Conservation (phyloP, 1,140 invertebrate species). For the Conopomorpha cramerella region DNA sequence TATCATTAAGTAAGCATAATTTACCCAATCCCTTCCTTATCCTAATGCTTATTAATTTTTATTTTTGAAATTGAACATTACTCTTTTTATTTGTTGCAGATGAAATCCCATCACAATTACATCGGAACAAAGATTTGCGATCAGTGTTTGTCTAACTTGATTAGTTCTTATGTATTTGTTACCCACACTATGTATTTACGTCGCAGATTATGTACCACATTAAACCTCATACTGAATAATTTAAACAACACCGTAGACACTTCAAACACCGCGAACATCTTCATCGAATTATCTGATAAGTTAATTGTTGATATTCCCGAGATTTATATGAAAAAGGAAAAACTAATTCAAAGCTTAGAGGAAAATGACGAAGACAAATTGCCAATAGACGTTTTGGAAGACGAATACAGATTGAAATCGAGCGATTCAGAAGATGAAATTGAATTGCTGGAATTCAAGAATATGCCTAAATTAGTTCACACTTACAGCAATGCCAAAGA, state of each 20-base stretch:
- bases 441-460: too few species aligned
- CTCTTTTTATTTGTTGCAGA: slow-evolving; percentile 43
- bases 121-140: slow-evolving; percentile 42
- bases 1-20: too few species aligned
- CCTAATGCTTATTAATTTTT: slow-evolving; percentile 22
- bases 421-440: slow-evolving; percentile 13
- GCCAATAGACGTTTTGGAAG: slow-evolving; percentile 39
- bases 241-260: slow-evolving; percentile 16
- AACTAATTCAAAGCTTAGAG: slow-evolving; percentile 11
- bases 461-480: too few species aligned
- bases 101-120: slow-evolving; percentile 23
- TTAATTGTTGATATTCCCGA: slow-evolving; percentile 20
- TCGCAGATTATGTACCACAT: slow-evolving; percentile 26
- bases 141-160: slow-evolving; percentile 29
- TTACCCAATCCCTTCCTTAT: too few species aligned
- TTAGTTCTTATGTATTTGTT: slow-evolving; percentile 33
- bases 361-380: slow-evolving; percentile 21
- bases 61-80: too few species aligned
- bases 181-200: slow-evolving; percentile 22
- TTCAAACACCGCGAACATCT: too few species aligned
- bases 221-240: slow-evolving; percentile 22
- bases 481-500: too few species aligned
- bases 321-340: slow-evolving; percentile 8
- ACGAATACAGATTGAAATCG: slow-evolving; percentile 35
- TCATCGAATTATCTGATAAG: slow-evolving; percentile 31